Evolutionary conservation across 2,113 vertebrate genomes (phyloP).

Genomic region (Triplophysa rosa): DNA sequence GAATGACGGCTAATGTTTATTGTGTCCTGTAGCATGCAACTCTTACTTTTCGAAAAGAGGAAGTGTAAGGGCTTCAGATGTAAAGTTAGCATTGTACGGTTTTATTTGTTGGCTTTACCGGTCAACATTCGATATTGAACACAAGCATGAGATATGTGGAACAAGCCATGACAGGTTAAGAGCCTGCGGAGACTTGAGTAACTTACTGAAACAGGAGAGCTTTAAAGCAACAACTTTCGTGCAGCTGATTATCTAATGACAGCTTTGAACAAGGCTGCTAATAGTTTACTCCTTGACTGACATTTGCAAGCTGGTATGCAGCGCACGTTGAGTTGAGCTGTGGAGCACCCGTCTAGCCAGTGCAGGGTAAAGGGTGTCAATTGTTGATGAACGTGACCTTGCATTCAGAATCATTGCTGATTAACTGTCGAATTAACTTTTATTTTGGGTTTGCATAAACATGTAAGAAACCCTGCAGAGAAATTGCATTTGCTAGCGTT

Average conservation of each 20-base stretch:
- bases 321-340: slow-evolving; percentile 9
- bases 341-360: not conserved
- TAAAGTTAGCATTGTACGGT: not conserved
- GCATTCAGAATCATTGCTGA: no score
- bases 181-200: slow-evolving; percentile 30
- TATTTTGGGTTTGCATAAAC: no score
- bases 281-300: slow-evolving; percentile 54
- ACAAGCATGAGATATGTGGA: slow-evolving; percentile 31
- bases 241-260: slow-evolving; percentile 51
- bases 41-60: not conserved
- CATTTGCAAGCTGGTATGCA: slow-evolving; percentile 32
- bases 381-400: no score
- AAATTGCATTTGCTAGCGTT: no score
- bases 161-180: slow-evolving; percentile 48
- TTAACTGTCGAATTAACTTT: no score
- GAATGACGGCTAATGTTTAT: not conserved
- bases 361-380: not conserved
- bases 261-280: slow-evolving; percentile 51
- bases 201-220: slow-evolving; percentile 34
- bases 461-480: no score
- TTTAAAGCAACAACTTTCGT: slow-evolving; percentile 48
- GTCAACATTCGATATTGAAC: slow-evolving; percentile 5
- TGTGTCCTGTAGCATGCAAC: not conserved
- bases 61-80: not conserved
- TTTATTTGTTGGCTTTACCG: not conserved